These are phyloP conservation scores for Siniperca obscura DNA, from an alignment of 2,797 vertebrate genomes.

Conservation along the genomic window DNA sequence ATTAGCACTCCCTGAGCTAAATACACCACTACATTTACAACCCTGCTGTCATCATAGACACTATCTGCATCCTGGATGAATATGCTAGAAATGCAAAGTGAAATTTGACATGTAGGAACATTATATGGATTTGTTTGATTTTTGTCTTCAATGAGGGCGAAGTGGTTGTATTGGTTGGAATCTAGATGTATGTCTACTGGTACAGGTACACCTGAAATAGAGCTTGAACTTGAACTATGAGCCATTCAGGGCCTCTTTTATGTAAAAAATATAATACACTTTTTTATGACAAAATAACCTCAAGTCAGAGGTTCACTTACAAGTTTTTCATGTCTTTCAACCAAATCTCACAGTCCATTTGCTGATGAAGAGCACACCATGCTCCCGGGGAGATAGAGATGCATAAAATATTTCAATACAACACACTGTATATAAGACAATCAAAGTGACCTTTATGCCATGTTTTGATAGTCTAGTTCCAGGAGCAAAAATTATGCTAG, in stretches of 20 bases:
- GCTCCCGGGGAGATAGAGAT: not conserved
- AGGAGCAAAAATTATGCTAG: accelerated
- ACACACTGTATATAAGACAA: not conserved
- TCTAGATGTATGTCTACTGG: not conserved
- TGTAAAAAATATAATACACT: no score
- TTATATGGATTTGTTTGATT: not conserved
- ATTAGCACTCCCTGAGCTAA: slow-evolving; percentile 13
- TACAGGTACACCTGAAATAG: not conserved
- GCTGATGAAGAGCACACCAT: no score
- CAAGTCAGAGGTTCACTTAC: no score
- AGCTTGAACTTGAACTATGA: not conserved
- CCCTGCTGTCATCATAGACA: not conserved
- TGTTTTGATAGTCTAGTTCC: not conserved
- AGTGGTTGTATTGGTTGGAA: not conserved
- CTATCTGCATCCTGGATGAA: not conserved
- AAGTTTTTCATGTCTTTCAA: no score
- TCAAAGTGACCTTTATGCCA: not conserved
- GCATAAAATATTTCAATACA: not conserved
- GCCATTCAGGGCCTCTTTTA: not conserved
- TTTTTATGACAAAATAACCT: not conserved
- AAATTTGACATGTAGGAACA: not conserved
- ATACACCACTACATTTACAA: not conserved
- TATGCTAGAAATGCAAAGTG: not conserved
- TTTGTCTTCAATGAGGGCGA: not conserved
- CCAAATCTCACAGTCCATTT: not conserved